Evolutionary conservation across 2,888 invertebrate species (phyloP), one percentile per base, ranked within the genome.

Genomic region (Agrotis clavis): DNA sequence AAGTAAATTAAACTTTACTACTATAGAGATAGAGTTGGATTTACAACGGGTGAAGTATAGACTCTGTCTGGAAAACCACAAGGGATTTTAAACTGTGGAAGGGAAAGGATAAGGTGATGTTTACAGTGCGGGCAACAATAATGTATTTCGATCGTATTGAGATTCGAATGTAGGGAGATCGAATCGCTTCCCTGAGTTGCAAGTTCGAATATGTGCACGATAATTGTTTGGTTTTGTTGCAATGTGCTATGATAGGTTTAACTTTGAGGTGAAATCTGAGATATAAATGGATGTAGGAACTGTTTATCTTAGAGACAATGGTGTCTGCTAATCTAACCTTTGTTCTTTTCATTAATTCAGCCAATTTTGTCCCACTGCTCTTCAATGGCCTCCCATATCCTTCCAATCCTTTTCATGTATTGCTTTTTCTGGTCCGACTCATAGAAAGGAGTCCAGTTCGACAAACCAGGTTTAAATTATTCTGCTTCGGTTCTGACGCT

Each of bases 101-200:
- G 0, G 0, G 0, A 7, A 0, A 0, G 0, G 3, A 21, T 75
- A 75, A 9, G 30, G 57, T 78, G 13, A 21, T 9, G 6, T 62
- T 79, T 77, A 4, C 14, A 14, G 19, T 76, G 72, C 2, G 0
- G 5, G 18, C 1, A 14, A 13, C n/a, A 65, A 71, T 81, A 83
- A 84, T 76, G 71, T 77, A 79, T 78, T 83, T 78, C 61, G 79
- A 86, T 84, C 68, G 81, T 76, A 83, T 85, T 83, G 84, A 85
- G 81, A 85, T 86, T 86, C 73, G 81, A 79, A 84, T 73, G 77
- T 74, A 74, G 64, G 13, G 56, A 86, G 86, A 86, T 86, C 80
- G 74, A 80, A 86, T 86, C 86, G 76, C 75, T 85, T 78, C 71
- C 72, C 83, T 78, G 81, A 85, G 87, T 85, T 74, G 85, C 86